These are phyloP conservation scores for Phyllotreta striolata DNA, from an alignment of 2,888 invertebrate genomes.

Conservation along the genomic window DNA sequence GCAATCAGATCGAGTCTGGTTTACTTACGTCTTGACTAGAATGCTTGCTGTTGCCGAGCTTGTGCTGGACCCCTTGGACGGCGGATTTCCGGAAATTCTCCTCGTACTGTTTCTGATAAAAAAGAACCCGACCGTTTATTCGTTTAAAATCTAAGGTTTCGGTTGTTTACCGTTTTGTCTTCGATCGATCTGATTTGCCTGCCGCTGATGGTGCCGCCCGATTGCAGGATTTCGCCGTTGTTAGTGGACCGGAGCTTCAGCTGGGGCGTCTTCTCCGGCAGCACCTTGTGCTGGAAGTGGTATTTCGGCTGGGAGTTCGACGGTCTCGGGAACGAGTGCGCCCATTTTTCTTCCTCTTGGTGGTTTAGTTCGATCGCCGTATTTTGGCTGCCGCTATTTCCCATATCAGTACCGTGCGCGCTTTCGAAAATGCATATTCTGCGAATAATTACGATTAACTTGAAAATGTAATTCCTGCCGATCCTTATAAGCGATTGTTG, in stretches of 20 bases:
- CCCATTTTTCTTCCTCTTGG: constrained; percentile 52
- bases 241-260: constrained; percentile 79
- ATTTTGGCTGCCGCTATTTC: constrained; percentile 59
- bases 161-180: constrained; percentile 10
- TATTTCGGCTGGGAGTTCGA: constrained; percentile 42
- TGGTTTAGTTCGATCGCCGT: constrained; percentile 47
- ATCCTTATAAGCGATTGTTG: no score
- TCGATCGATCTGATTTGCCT: constrained; percentile 56
- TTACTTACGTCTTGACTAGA: constrained; percentile 45
- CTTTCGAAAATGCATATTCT: constrained; percentile 38
- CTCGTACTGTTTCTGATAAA: constrained; percentile 17
- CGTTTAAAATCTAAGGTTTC: neutral
- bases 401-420: constrained; percentile 50
- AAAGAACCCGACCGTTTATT: neutral
- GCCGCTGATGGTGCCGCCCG: constrained; percentile 84
- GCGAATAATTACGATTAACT: no score
- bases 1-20: neutral
- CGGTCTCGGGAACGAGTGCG: constrained; percentile 55
- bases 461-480: no score
- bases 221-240: constrained; percentile 83
- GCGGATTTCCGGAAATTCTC: constrained; percentile 47
- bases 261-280: constrained; percentile 70
- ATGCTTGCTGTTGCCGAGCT: constrained; percentile 30
- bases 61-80: constrained; percentile 40
- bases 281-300: constrained; percentile 62